phyloP scores from a whole-genome alignment of 2,113 vertebrate genomes.

The Lepisosteus osseus region DNA sequence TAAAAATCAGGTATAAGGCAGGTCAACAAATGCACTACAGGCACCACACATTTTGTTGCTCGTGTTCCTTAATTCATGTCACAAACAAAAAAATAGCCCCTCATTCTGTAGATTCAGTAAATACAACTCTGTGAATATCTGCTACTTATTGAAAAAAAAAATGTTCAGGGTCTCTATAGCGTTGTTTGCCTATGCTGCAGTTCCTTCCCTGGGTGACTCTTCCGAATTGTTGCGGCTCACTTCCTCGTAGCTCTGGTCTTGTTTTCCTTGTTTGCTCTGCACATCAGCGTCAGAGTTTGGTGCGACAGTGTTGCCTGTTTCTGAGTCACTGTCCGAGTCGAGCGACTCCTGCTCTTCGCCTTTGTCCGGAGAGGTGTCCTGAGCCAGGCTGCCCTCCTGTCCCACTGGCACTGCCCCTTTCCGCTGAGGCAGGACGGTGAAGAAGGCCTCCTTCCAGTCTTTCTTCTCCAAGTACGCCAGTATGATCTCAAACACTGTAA shows the following conservation, averaged over 20 bases:
- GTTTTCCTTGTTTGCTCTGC: constrained; percentile 12
- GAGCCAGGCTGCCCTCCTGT: constrained; percentile 34
- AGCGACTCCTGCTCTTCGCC: constrained; percentile 31
- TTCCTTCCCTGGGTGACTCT: constrained; percentile 11
- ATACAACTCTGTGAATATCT: too few relatives aligned
- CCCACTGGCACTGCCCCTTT: constrained; percentile 83
- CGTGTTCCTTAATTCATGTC: too few relatives aligned
- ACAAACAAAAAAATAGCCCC: too few relatives aligned
- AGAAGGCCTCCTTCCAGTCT: constrained; percentile 92
- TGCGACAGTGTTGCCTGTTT: constrained; percentile 14
- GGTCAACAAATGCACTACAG: too few relatives aligned
- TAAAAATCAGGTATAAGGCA: too few relatives aligned
- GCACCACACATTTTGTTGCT: too few relatives aligned
- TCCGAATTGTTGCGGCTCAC: constrained; percentile 13
- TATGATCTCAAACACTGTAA: constrained; percentile 94
- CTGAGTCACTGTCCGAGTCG: constrained; percentile 40
- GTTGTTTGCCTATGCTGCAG: constrained; percentile 7
- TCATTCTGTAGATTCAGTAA: too few relatives aligned
- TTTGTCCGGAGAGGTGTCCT: not conserved
- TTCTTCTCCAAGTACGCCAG: constrained; percentile 83
- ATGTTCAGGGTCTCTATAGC: too few relatives aligned
- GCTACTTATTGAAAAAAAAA: too few relatives aligned
- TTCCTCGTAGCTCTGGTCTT: constrained; percentile 15
- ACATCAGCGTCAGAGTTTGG: constrained; percentile 8
- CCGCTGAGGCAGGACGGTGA: constrained; percentile 83